Evolutionary conservation across 2,888 invertebrate species (phyloP), one percentile per base, ranked within the genome.

Genomic region (Brachycybe producta): DNA sequence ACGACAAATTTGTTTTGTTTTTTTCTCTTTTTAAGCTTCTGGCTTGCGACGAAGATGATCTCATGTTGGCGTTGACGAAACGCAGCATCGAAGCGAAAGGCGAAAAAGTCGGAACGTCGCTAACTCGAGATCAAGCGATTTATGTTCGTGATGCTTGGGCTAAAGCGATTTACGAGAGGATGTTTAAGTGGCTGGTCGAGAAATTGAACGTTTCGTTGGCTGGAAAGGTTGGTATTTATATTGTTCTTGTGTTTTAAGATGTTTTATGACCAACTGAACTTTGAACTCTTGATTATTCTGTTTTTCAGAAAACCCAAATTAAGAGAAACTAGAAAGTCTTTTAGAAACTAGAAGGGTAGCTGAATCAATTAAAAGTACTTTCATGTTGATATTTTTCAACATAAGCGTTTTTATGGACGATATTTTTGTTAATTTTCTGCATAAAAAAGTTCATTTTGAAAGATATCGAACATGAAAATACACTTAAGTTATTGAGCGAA

Each of bases 121-220:
- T 91, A 46, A 84, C 79, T 61, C 71, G 78, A 24, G 90, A 86
- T 58, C 78, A 67, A 57, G 81, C 87, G 1, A 76, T 83, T 52
- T 88, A 84, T 68, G 90, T 88, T 0, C 71, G 88, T 45, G 90
- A 92, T 67, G 91, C 91, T 0, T 70, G 91, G 5, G 84, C 90
- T 27, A 92, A 92, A 65, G 88, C 91, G 11, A 75, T 91, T 17
- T 92, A 92, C 62, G 90, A 88, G 63, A 77, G 88, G 46, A 74
- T 90, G 56, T 92, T 92, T 70, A 80, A 83, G 55, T 92, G 91
- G 91, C 75, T 92, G 21, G 90, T 91, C 11, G 72, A 74, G 32
- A 75, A 84, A 56, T 73, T 91, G 45, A 91, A 91, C 68, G 67
- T 75, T 26, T 83, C 86, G 0, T 68, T 88, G 23, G 76, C 79